Base-by-base conservation (phyloP, 1,140 invertebrate species). In the Dreissena polymorpha region DNA sequence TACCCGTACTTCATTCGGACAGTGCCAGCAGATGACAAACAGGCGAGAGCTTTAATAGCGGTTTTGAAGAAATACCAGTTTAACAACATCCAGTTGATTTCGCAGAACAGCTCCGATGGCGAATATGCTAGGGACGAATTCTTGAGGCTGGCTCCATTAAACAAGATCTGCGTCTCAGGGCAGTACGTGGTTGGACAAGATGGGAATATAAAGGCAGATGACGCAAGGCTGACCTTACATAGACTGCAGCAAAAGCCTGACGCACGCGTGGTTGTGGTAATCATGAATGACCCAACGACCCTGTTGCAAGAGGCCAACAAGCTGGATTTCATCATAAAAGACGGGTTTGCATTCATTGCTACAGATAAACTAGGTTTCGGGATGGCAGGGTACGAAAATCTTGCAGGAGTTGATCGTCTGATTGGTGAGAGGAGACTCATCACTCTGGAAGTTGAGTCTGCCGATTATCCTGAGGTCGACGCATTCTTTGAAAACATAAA, bases 21-120 rank as follows among this genome's bases (percentile, higher is more conserved):
- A 1, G 96, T 97, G n/a, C 96, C 96, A 23, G 96, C 96, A 0
- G 96, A 97, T 93, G 95, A 95, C 89, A 96, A 96, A 92, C 96
- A 97, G 93, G 96, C 96, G 0, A 94, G 95, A 85, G 95, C 96
- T 57, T 95, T 97, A 85, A 94, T 92, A n/a, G 89, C 91, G 0
- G 88, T 90, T 69, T 75, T 92, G 39, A 91, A 90, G 77, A 85
- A 87, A 57, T 91, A 89, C 76, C 65, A 87, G 25, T 79, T 91
- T 12, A 79, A 88, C 25, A 89, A 91, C 82, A 88, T 92, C 21
- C 91, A 92, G 85, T 83, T 91, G 6, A 86, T 91, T 8, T 87
- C 84, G 50, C 85, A 90, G 0, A 87, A 90, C 84, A 90, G 91
- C 65, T 86, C 83, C 23, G 78, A 90, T 81, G 87, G 89, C 49